Evolutionary conservation across 2,888 invertebrate genomes (phyloP).

Genomic region (Troides helena): DNA sequence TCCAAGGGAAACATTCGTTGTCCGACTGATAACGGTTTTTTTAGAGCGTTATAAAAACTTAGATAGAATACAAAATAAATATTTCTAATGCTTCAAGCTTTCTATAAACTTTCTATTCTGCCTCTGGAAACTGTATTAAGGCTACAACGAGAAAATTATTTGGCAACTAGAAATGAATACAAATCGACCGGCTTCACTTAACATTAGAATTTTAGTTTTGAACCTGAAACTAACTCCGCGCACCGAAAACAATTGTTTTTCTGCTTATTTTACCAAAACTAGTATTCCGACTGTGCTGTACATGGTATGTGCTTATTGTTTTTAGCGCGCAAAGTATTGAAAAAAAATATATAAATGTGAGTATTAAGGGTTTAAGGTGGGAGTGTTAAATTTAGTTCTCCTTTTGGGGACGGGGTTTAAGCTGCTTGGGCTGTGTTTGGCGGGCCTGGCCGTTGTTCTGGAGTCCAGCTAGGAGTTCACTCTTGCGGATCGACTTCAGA

Average conservation of each 20-base stretch:
- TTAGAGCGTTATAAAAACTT: slow-evolving; percentile 54
- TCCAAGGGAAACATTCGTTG: slow-evolving; percentile 10
- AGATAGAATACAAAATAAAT: slow-evolving; percentile 67
- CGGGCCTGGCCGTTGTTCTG: slow-evolving; percentile 80
- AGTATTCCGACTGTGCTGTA: slow-evolving; percentile 40
- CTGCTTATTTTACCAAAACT: slow-evolving; percentile 32
- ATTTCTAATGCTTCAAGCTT: slow-evolving; percentile 64
- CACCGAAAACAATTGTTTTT: slow-evolving; percentile 53
- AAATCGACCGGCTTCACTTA: slow-evolving; percentile 64
- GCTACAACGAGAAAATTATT: slow-evolving; percentile 69
- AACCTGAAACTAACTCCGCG: slow-evolving; percentile 59
- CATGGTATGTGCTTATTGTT: slow-evolving; percentile 40
- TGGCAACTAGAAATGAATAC: slow-evolving; percentile 76
- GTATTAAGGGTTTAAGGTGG: slow-evolving; percentile 69
- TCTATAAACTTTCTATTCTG: slow-evolving; percentile 62
- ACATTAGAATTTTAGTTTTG: slow-evolving; percentile 60
- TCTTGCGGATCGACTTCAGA: slow-evolving; percentile 96
- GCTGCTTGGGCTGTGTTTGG: slow-evolving; percentile 67
- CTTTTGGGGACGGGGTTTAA: slow-evolving; percentile 80
- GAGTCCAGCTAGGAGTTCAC: slow-evolving; percentile 92
- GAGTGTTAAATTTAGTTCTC: slow-evolving; percentile 62
- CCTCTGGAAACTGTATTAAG: slow-evolving; percentile 65
- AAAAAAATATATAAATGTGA: slow-evolving; percentile 54
- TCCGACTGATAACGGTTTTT: slow-evolving; percentile 26
- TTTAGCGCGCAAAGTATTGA: slow-evolving; percentile 55